These are phyloP conservation scores for Lasioglossum malachurum DNA, from an alignment of 2,888 invertebrate genomes.

Conservation along the genomic window DNA sequence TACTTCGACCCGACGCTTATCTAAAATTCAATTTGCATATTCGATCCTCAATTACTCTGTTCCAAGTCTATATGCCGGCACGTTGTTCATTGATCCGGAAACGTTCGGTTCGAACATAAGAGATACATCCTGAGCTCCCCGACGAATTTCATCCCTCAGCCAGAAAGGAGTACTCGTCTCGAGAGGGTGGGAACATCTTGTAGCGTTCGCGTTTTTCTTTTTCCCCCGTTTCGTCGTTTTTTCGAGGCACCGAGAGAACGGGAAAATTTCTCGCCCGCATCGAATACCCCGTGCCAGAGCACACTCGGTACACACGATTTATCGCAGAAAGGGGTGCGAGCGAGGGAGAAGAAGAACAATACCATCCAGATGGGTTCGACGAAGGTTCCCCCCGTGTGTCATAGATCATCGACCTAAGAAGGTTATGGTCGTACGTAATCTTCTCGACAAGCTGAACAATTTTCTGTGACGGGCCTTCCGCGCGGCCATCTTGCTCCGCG, in stretches of 20 bases:
- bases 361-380: constrained; percentile 17
- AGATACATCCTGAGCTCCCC: neutral
- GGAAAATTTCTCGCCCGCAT: constrained; percentile 4
- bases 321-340: constrained; percentile 29
- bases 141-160: constrained; percentile 5
- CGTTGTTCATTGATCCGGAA: neutral
- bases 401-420: constrained; percentile 55
- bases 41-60: constrained; percentile 17
- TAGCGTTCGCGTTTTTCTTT: neutral
- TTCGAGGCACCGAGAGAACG: neutral
- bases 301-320: constrained; percentile 51
- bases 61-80: neutral
- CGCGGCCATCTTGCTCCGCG: neutral
- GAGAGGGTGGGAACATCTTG: neutral
- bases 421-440: constrained; percentile 64
- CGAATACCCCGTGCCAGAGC: constrained; percentile 22
- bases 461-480: constrained; percentile 20
- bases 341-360: neutral
- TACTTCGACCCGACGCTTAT: neutral
- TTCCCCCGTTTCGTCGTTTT: neutral
- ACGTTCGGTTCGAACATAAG: neutral
- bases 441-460: constrained; percentile 42
- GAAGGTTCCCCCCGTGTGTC: constrained; percentile 41
- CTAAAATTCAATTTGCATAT: constrained; percentile 25
- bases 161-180: neutral